Percentiles rank a stretch among this genome's conserved stretches.
phyloP scores from a whole-genome alignment of 1,140 invertebrate species.

The Bombus difficillimus region DNA sequence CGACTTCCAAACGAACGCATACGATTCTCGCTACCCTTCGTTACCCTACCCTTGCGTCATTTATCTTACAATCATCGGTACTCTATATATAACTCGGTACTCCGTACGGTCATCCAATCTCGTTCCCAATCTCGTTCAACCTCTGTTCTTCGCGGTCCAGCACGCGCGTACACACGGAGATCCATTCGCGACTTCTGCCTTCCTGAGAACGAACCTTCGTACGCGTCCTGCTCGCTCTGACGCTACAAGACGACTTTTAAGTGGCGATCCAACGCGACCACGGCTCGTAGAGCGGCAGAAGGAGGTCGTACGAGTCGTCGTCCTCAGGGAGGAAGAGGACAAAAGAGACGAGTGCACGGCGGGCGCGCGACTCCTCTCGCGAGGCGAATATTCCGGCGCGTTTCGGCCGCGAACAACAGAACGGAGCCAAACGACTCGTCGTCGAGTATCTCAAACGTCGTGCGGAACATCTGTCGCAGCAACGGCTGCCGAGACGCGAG shows the following conservation, averaged over 20 bases:
- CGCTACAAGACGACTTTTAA: not conserved
- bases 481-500: not conserved
- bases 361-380: constrained; percentile 32
- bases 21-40: too few relatives aligned
- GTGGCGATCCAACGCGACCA: constrained; percentile 28
- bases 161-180: constrained; percentile 6
- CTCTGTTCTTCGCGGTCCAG: too few relatives aligned
- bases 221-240: not conserved
- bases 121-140: too few relatives aligned
- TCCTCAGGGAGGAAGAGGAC: constrained; percentile 31
- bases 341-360: constrained; percentile 44
- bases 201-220: not conserved
- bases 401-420: constrained; percentile 24
- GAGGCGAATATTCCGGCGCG: constrained; percentile 28
- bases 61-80: not conserved
- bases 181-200: not conserved
- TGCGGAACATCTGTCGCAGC: not conserved
- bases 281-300: constrained; percentile 11
- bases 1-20: too few relatives aligned
- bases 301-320: constrained; percentile 11
- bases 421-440: constrained; percentile 6
- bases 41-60: too few relatives aligned
- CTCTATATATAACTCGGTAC: too few relatives aligned
- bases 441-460: constrained; percentile 34
- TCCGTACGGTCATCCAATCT: not conserved